Conservation (phyloP, 2,113 vertebrate species). For the Sakesphorus luctuosus region DNA sequence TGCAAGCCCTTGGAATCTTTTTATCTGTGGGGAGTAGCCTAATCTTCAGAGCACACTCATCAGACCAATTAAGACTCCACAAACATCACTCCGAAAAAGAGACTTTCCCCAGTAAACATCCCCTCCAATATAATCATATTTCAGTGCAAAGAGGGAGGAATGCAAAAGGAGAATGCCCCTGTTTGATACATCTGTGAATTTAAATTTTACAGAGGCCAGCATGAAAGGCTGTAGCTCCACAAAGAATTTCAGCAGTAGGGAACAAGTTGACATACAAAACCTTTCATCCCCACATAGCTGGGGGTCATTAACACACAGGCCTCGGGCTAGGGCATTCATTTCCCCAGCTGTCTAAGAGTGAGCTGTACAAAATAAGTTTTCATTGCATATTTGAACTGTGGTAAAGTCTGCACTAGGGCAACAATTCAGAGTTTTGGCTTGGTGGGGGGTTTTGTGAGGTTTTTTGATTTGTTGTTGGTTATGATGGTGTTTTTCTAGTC, state of each 20-base stretch:
- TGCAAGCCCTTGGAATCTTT: background rate
- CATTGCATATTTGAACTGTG: background rate
- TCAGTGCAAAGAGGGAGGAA: background rate
- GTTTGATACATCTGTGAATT: background rate
- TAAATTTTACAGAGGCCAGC: background rate
- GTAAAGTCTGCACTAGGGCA: background rate
- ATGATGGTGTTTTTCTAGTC: background rate
- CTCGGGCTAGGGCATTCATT: conserved; percentile 33
- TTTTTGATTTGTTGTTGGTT: background rate
- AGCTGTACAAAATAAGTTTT: background rate
- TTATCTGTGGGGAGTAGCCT: background rate
- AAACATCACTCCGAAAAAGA: background rate
- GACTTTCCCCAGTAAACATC: conserved; percentile 6
- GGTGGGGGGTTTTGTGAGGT: too few species aligned
- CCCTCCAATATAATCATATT: background rate
- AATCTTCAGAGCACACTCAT: background rate
- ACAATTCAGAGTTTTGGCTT: background rate
- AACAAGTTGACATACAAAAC: background rate
- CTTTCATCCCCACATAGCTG: conserved; percentile 44
- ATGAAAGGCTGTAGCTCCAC: conserved; percentile 4
- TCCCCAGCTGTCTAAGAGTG: background rate
- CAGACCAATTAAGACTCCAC: background rate
- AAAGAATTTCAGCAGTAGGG: background rate
- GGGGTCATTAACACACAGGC: conserved; percentile 35
- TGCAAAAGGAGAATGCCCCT: background rate